phyloP scores from a whole-genome alignment of 2,888 invertebrate genomes.

The Spicauda simplicius region DNA sequence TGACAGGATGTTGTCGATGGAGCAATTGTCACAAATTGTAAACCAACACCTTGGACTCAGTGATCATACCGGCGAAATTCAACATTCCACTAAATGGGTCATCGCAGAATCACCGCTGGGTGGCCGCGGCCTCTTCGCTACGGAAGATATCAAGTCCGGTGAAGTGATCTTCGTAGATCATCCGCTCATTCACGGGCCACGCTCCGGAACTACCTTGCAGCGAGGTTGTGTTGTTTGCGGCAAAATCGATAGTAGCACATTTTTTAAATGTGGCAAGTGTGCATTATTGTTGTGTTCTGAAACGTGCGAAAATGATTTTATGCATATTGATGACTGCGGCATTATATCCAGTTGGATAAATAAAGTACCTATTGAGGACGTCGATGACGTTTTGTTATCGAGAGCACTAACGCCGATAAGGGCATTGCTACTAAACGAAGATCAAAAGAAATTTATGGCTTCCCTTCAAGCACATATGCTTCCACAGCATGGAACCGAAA shows the following conservation, averaged over 20 bases:
- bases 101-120: constrained; percentile 85
- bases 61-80: constrained; percentile 53
- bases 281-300: constrained; percentile 88
- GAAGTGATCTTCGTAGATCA: constrained; percentile 89
- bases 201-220: constrained; percentile 80
- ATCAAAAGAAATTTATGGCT: constrained; percentile 79
- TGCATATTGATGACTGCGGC: constrained; percentile 87
- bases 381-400: constrained; percentile 65
- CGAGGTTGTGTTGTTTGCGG: constrained; percentile 88
- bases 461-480: constrained; percentile 81
- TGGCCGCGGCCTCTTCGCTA: constrained; percentile 90
- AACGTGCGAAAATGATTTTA: constrained; percentile 84
- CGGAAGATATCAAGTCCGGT: constrained; percentile 86
- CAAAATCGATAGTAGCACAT: constrained; percentile 68
- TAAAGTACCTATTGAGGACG: constrained; percentile 71
- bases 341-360: constrained; percentile 85
- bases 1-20: constrained; percentile 82
- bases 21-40: constrained; percentile 78
- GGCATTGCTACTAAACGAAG: constrained; percentile 67
- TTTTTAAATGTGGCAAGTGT: constrained; percentile 86
- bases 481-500: constrained; percentile 84
- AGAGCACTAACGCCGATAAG: constrained; percentile 71
- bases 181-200: constrained; percentile 89
- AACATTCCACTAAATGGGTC: constrained; percentile 81
- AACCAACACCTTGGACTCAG: constrained; percentile 73